These are phyloP conservation scores for Plebejus melissa DNA, from an alignment of 2,888 invertebrate species.

Conservation along the genomic window DNA sequence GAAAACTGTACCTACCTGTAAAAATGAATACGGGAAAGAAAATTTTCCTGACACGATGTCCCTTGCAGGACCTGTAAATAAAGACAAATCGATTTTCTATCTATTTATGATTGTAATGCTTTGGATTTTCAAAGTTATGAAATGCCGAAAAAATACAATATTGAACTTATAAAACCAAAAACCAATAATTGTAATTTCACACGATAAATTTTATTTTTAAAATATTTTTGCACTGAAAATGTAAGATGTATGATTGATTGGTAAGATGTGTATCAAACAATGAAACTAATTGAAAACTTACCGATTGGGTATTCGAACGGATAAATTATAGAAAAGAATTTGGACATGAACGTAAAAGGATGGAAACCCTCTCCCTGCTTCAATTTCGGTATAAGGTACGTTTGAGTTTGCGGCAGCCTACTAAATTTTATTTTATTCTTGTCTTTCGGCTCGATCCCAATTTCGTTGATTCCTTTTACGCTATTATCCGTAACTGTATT, in stretches of 20 bases:
- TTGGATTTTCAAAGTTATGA: no score
- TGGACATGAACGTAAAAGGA: constrained; percentile 81
- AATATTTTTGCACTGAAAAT: background rate
- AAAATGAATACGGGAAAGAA: constrained; percentile 67
- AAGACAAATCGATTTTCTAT: constrained; percentile 11
- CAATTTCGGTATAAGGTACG: constrained; percentile 73
- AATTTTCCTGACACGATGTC: constrained; percentile 70
- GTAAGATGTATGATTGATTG: no score
- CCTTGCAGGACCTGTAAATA: constrained; percentile 61
- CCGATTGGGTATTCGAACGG: constrained; percentile 83
- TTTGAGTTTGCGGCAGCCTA: constrained; percentile 66
- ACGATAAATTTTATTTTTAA: background rate
- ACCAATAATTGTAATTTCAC: background rate
- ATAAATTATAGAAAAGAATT: constrained; percentile 81
- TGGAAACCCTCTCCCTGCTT: constrained; percentile 80
- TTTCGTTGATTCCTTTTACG: constrained; percentile 47
- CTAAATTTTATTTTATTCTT: constrained; percentile 70
- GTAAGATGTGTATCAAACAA: background rate
- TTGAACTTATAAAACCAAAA: no score
- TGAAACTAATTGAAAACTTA: constrained; percentile 54
- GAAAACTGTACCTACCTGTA: constrained; percentile 53
- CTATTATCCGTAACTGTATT: constrained; percentile 50
- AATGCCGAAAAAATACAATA: no score
- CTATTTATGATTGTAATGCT: background rate
- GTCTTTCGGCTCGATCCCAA: constrained; percentile 59